These are phyloP conservation scores for Pogonocichla stellata DNA, from an alignment of 2,113 vertebrate species.

Conservation along the genomic window DNA sequence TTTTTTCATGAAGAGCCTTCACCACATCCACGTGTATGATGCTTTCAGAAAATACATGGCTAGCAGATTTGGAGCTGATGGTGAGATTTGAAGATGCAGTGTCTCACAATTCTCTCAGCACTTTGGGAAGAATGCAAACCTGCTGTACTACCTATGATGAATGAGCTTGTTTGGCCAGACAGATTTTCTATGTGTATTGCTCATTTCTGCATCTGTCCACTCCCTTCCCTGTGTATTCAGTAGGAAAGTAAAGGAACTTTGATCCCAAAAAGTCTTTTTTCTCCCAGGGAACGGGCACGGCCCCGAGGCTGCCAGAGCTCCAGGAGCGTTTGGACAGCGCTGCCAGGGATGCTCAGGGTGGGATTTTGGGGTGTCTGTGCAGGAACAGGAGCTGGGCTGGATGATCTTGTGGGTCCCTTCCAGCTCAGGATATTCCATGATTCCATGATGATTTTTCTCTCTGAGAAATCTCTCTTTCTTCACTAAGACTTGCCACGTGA, in stretches of 20 bases:
- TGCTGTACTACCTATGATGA: neutral
- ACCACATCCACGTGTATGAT: neutral
- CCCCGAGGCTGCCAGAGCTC: neutral
- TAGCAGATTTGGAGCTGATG: slow-evolving; percentile 5
- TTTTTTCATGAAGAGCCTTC: neutral
- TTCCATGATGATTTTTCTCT: neutral
- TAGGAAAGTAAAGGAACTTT: neutral
- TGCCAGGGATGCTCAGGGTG: neutral
- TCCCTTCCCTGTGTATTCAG: neutral
- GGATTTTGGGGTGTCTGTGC: neutral
- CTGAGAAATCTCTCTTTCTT: too few relatives aligned
- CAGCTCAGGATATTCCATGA: neutral
- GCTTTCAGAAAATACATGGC: slow-evolving; percentile 42
- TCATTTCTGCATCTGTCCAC: neutral
- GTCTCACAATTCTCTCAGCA: neutral
- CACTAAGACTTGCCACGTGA: neutral
- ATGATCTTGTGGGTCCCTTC: accelerated
- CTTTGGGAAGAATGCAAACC: neutral
- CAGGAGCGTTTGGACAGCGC: accelerated
- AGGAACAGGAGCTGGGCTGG: accelerated
- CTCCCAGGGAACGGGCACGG: accelerated
- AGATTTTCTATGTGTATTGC: neutral
- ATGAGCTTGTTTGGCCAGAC: neutral
- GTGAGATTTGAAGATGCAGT: neutral
- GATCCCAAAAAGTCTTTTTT: neutral